Conservation (phyloP, 2,797 vertebrate genomes). For the Anolis apletophallus region DNA sequence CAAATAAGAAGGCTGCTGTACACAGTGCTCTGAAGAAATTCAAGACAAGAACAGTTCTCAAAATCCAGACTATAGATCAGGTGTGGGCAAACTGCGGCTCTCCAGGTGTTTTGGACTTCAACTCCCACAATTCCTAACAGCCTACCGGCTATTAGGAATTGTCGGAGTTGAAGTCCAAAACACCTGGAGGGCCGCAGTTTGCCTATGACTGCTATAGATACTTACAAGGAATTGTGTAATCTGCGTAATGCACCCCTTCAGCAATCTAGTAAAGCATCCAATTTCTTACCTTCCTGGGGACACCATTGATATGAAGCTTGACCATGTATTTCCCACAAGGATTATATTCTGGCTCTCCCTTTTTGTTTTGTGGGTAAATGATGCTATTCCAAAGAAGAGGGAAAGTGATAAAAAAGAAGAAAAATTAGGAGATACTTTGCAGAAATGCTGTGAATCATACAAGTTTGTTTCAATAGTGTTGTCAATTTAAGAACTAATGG, state of each 20-base stretch:
- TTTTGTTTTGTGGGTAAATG: slow-evolving; percentile 98
- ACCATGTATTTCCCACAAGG: slow-evolving; percentile 99
- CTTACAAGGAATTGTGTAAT: neutral
- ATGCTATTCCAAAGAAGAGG: slow-evolving; percentile 80
- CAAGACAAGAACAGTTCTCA: neutral
- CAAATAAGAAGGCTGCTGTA: neutral
- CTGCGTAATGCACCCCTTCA: neutral
- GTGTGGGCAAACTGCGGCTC: too few species aligned
- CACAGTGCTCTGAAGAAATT: neutral
- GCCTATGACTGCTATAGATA: neutral
- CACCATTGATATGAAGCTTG: slow-evolving; percentile 98
- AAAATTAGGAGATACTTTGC: slow-evolving; percentile 44
- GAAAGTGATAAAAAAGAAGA: neutral
- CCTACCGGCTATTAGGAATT: too few species aligned
- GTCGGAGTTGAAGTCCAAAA: too few species aligned
- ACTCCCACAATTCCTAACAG: too few species aligned
- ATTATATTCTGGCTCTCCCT: slow-evolving; percentile 95
- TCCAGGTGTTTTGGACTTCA: too few species aligned
- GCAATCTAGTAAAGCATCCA: neutral
- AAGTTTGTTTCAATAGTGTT: neutral
- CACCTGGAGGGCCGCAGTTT: too few species aligned
- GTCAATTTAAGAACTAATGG: neutral
- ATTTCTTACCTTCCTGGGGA: slow-evolving; percentile 92
- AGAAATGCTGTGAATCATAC: neutral
- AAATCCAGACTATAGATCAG: neutral